Evolutionary conservation across 2,797 vertebrate species (phyloP), one percentile per base, ranked within the genome.

Genomic region (Calcarius lapponicus): DNA sequence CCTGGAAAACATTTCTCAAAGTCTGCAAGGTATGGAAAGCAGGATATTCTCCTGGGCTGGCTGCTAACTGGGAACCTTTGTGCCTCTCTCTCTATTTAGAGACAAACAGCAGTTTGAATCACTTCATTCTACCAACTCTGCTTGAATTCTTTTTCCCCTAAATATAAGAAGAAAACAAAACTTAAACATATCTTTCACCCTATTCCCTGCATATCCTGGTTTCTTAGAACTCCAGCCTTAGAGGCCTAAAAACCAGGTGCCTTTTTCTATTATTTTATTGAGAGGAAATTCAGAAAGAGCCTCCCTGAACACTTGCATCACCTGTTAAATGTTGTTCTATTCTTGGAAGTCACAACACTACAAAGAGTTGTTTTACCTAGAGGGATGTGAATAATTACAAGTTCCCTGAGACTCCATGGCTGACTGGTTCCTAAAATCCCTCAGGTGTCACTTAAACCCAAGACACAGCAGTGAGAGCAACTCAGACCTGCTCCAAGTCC

Each of bases 1-100:
- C 96, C 96, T 97, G 97, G 97, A 97, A 95, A 94, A 96, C 92
- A 90, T 88, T 89, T 86, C 86, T 80, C 64, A 28, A 73, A 87
- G 84, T 61, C 85, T 95, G 84, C 21, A 76, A 40, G 50, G 71
- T 53, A 78, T 71, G 86, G 54, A 95, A 96, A 95, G 38, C 13
- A 89, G 65, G 18, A n/a, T 25, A 24, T 76, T 67, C 50, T 56
- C 12, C 51, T 50, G 80, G 90, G 72, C 70, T 83, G 51, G 16
- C n/a, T 83, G 66, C 58, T 58, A 29, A 42, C 13, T 42, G 34
- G 11, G 29, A 90, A 51, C 50, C 67, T 88, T 64, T 72, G 71
- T 92, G 31, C 53, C 36, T 45, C 50, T 31, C 50, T 31, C 70
- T 62, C 32, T 81, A 8, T 10, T 26, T 5, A 61, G 69, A 69